These are phyloP conservation scores for Ruditapes philippinarum DNA, from an alignment of 1,140 invertebrate species.

Conservation along the genomic window DNA sequence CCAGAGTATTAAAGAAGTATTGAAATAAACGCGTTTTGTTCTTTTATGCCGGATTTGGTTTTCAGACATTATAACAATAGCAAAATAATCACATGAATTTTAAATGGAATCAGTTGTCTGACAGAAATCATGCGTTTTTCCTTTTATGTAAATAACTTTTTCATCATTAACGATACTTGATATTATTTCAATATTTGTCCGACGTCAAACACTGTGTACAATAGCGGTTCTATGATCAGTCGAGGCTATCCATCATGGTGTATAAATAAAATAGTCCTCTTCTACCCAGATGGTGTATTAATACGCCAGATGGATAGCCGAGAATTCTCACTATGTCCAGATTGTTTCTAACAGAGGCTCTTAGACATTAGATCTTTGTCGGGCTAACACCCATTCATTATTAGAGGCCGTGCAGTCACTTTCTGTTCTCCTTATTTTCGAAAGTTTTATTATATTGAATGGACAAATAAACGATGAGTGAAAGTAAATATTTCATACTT, in stretches of 20 bases:
- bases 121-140: conserved; percentile 23
- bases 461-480: no score
- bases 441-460: no score
- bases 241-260: not conserved
- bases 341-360: conserved; percentile 58
- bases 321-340: conserved; percentile 56
- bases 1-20: no score
- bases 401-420: conserved; percentile 44
- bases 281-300: conserved; percentile 64
- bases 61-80: no score
- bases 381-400: conserved; percentile 45
- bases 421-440: not conserved
- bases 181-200: conserved; percentile 28
- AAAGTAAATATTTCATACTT: no score
- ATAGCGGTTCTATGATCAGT: not conserved
- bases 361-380: conserved; percentile 65
- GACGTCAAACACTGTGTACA: not conserved
- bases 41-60: no score
- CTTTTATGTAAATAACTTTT: conserved; percentile 19
- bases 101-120: not conserved
- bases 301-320: conserved; percentile 60
- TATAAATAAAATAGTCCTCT: conserved; percentile 31
- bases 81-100: not conserved
- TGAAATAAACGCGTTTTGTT: no score
- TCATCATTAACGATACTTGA: conserved; percentile 2